A percentile compares a stretch with the other conserved stretches of the same genome.
phyloP scores from a whole-genome alignment of 1,140 invertebrate genomes.

The Aphis craccivora region DNA sequence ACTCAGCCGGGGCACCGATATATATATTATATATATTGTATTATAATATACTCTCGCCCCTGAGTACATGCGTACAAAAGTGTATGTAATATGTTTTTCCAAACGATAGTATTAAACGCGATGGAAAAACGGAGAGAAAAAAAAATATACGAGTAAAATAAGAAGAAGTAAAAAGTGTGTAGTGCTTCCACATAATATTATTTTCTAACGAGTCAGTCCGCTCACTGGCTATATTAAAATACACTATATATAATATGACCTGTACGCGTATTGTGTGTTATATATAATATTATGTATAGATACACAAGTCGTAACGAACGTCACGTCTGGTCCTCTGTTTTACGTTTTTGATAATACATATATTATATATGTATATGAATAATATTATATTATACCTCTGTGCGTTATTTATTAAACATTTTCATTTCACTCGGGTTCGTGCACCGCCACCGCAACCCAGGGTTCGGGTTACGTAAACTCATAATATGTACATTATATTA shows the following conservation, averaged over 20 bases:
- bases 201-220: not conserved
- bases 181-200: not conserved
- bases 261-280: not conserved
- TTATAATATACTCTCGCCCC: not conserved
- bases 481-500: not conserved
- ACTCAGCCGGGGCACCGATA: not conserved
- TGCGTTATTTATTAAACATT: slow-evolving; percentile 15
- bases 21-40: not conserved
- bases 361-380: not conserved
- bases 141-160: not conserved
- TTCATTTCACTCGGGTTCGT: not conserved
- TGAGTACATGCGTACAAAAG: not conserved
- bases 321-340: slow-evolving; percentile 54
- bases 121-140: not conserved
- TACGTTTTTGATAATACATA: slow-evolving; percentile 35
- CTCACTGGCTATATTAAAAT: not conserved
- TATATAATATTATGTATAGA: not conserved
- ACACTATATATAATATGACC: not conserved
- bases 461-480: slow-evolving; percentile 4
- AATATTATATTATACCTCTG: not conserved
- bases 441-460: not conserved
- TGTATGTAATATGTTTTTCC: not conserved
- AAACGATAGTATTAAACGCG: not conserved
- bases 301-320: slow-evolving; percentile 23
- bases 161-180: not conserved